phyloP scores from a whole-genome alignment of 64 coral and sea anemone species.

The Montipora efflorescens region DNA sequence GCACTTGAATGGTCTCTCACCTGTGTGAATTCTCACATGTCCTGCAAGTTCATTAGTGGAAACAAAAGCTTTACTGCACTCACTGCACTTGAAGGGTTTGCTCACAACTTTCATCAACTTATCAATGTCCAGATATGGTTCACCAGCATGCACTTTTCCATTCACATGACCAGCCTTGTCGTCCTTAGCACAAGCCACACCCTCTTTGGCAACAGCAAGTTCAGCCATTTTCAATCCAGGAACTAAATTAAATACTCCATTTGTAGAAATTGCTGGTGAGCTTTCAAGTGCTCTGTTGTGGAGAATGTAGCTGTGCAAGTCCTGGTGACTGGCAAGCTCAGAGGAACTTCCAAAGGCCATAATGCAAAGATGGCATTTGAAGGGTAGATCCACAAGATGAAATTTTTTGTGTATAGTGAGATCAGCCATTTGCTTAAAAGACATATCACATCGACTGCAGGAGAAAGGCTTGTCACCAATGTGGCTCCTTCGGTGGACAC shows the following conservation, averaged over 20 bases:
- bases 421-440: constrained; percentile 36
- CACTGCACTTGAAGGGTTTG: constrained; percentile 52
- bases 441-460: constrained; percentile 28
- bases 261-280: neutral
- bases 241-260: neutral
- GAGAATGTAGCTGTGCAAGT: constrained; percentile 17
- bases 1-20: constrained; percentile 53
- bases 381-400: constrained; percentile 29
- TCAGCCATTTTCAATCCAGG: constrained; percentile 40
- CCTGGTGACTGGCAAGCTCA: constrained; percentile 34
- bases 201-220: neutral
- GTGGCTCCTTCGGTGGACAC: constrained; percentile 46
- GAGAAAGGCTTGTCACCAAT: constrained; percentile 49
- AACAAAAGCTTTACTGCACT: constrained; percentile 43
- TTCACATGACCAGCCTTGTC: neutral
- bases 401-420: constrained; percentile 38
- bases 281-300: neutral
- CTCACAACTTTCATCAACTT: constrained; percentile 50
- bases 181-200: neutral
- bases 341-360: constrained; percentile 45
- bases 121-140: constrained; percentile 36
- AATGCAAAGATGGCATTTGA: constrained; percentile 39
- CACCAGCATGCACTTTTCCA: neutral
- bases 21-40: constrained; percentile 47
- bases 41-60: constrained; percentile 41